Conservation (phyloP, 2,888 invertebrate genomes). For the Philaethria dido region DNA sequence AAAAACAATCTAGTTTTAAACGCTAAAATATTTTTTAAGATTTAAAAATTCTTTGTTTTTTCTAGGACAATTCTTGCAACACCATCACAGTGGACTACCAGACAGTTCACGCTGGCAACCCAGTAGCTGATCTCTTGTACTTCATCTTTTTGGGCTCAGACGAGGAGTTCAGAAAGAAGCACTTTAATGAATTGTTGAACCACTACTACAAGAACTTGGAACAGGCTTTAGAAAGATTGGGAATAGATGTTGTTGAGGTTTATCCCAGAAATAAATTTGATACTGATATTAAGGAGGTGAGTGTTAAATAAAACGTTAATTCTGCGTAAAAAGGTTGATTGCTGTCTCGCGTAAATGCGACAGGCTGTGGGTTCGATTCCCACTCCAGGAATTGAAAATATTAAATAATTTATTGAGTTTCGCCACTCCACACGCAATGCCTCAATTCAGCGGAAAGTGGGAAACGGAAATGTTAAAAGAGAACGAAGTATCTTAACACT, state of each 20-base stretch:
- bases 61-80: slow-evolving; percentile 55
- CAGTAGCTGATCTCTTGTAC: slow-evolving; percentile 62
- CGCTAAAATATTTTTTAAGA: too few relatives aligned
- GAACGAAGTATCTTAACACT: too few relatives aligned
- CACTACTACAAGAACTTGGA: slow-evolving; percentile 53
- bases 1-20: too few relatives aligned
- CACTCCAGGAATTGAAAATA: too few relatives aligned
- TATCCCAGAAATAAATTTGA: slow-evolving; percentile 60
- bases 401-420: too few relatives aligned
- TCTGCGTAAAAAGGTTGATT: too few relatives aligned
- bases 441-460: too few relatives aligned
- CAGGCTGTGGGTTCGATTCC: too few relatives aligned
- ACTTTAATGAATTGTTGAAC: slow-evolving; percentile 49
- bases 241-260: slow-evolving; percentile 52
- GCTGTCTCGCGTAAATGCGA: too few relatives aligned
- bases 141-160: slow-evolving; percentile 65
- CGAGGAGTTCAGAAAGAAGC: slow-evolving; percentile 56
- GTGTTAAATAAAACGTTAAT: too few relatives aligned
- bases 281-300: slow-evolving; percentile 57
- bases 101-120: slow-evolving; percentile 58
- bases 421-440: too few relatives aligned
- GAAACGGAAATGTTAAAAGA: too few relatives aligned
- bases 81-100: slow-evolving; percentile 65
- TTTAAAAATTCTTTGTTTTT: slow-evolving; percentile 20
- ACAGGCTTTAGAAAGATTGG: slow-evolving; percentile 51